phyloP scores from a whole-genome alignment of 2,113 vertebrate genomes.

The Embiotoca jacksoni region DNA sequence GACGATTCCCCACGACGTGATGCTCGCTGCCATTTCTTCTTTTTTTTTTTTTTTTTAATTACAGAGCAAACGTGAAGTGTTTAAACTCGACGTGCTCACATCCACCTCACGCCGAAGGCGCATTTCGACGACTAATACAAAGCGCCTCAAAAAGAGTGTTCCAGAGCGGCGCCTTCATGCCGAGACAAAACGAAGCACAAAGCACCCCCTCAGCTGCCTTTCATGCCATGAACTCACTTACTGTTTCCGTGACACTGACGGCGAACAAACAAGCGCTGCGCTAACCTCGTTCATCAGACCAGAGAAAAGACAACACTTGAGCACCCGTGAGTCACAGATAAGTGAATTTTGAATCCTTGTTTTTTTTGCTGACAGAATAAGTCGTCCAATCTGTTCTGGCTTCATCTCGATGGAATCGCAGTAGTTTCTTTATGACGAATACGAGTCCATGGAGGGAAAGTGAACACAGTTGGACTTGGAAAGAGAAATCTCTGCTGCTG shows the following conservation, averaged over 20 bases:
- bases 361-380: slow-evolving; percentile 67
- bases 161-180: slow-evolving; percentile 31
- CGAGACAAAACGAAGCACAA: slow-evolving; percentile 36
- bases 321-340: slow-evolving; percentile 62
- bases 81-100: slow-evolving; percentile 5
- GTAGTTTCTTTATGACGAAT: slow-evolving; percentile 48
- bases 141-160: slow-evolving; percentile 3
- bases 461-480: slow-evolving; percentile 29
- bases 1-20: no score
- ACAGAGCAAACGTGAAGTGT: slow-evolving; percentile 8
- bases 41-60: not conserved
- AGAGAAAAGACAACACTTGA: slow-evolving; percentile 46
- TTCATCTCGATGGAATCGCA: slow-evolving; percentile 49
- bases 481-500: slow-evolving; percentile 32
- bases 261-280: slow-evolving; percentile 47
- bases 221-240: slow-evolving; percentile 34
- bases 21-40: no score
- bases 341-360: slow-evolving; percentile 60
- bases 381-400: slow-evolving; percentile 47
- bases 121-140: not conserved
- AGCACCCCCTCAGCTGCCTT: slow-evolving; percentile 41
- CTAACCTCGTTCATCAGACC: slow-evolving; percentile 58
- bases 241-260: slow-evolving; percentile 21
- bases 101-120: slow-evolving; percentile 8
- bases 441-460: slow-evolving; percentile 8